Evolutionary conservation across 53 echinoderm and acorn worm species (phyloP), one percentile per base, ranked within the genome.

Genomic region (Luidia sarsii): DNA sequence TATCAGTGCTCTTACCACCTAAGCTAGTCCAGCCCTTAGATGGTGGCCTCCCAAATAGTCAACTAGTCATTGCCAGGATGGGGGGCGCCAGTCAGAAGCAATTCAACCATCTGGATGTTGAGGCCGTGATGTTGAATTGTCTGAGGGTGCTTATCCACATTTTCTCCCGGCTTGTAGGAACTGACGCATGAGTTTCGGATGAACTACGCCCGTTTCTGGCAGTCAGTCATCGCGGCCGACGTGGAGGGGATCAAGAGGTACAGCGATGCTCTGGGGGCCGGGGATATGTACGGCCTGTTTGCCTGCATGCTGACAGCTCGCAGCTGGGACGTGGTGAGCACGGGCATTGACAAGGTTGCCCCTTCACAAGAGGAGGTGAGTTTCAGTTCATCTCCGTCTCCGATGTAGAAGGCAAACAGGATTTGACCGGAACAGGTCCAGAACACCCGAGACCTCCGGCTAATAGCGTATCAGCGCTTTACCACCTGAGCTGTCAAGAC

Each of bases 301-400:
- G 91, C 99, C 29, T 99, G 99, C 39, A 91, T 99, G 94, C 36
- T 99, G 57, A 99, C 99, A 24, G 93, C 94, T 0, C 91, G 99
- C 25, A 91, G 91, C 30, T 99, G 99, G 99, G 82, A 89, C 18
- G 63, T 85, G 9, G 85, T 99, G 65, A 59, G 94, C 0, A 83
- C 69, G n/a, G 99, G 99, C 2, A 99, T 99, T 19, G 94, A 94
- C 85, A 94, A 91, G 73, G 85, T 89, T 33, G 74, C 86, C 22
- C 80, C 74, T 21, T 80, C 94, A 16, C 57, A 82, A 46, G 49
- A 86, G 71, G 99, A 99, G 91, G 99, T 99, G 66, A 79, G 66
- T 14, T 14, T n/a, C n/a, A n/a, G n/a, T n/a, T n/a, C n/a, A n/a
- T n/a, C n/a, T n/a, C n/a, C 31, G 41, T 14, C 28, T 4, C 7